phyloP scores from a whole-genome alignment of 2,113 vertebrate species.

The Physeter macrocephalus region DNA sequence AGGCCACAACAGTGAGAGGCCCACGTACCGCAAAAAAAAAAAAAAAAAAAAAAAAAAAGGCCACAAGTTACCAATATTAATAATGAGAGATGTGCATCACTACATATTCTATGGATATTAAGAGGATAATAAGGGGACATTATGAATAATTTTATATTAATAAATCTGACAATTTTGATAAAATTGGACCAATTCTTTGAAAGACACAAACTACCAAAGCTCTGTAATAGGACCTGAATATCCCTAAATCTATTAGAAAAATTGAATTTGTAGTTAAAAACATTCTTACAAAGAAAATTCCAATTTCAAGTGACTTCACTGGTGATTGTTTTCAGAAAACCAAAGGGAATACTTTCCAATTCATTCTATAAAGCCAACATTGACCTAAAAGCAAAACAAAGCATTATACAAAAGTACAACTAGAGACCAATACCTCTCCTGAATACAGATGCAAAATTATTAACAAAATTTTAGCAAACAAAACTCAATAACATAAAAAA shows the following conservation, averaged over 20 bases:
- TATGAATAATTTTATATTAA: neutral
- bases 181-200: neutral
- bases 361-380: neutral
- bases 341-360: neutral
- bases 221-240: neutral
- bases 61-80: neutral
- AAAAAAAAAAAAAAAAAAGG: no score
- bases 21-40: no score
- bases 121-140: neutral
- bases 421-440: neutral
- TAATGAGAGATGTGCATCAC: neutral
- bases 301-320: neutral
- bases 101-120: neutral
- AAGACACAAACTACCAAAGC: neutral
- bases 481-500: neutral
- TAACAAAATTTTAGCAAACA: neutral
- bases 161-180: neutral
- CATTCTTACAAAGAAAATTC: neutral
- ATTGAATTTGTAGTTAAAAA: neutral
- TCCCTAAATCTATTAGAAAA: neutral
- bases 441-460: neutral
- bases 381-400: neutral
- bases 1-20: no score
- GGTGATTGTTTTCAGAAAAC: neutral
- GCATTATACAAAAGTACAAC: neutral